Evolutionary conservation across 1,140 invertebrate species (phyloP), one percentile per base, ranked within the genome.

Genomic region (Dendrolimus punctatus): DNA sequence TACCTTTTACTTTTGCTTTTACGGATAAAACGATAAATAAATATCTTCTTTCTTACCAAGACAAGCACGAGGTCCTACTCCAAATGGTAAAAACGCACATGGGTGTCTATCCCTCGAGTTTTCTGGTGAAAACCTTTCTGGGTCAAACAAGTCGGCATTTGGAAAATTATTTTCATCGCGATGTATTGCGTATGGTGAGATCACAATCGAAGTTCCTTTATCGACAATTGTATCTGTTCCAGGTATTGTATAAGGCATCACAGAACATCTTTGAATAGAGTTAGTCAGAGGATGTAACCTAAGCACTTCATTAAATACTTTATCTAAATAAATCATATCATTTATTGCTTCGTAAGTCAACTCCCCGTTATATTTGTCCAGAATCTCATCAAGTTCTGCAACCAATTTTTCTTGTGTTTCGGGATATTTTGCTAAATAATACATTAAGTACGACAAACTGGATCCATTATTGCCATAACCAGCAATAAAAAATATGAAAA

Each of bases 1-100:
- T n/a, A n/a, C n/a, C n/a, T n/a, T n/a, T n/a, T n/a, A n/a, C n/a
- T n/a, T n/a, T n/a, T n/a, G n/a, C n/a, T n/a, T n/a, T n/a, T n/a
- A n/a, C n/a, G n/a, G n/a, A n/a, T 23, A 23, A 23, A 23, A 23
- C 23, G 3, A 23, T 7, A 37, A 4, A 8, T 1, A 53, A 38
- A 41, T 41, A 51, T 46, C 8, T 39, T 58, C 64, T 67, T 39
- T 58, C 64, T 67, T 81, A 59, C 89, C 90, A 48, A 91, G 77
- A 57, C 90, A 91, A 64, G 87, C 87, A 55, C 90, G 70, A 1
- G 90, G 90, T 5, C 91, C 91, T 5, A 62, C 60, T 39, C 90
- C 90, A 66, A 91, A 91, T 0, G 90, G 87, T 41, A 91, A 57
- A 67, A 76, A 91, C 3, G 80, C 65, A 51, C 79, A 87, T 0